Base-by-base conservation (phyloP, 2,888 invertebrate species). In the Antitype chi region DNA sequence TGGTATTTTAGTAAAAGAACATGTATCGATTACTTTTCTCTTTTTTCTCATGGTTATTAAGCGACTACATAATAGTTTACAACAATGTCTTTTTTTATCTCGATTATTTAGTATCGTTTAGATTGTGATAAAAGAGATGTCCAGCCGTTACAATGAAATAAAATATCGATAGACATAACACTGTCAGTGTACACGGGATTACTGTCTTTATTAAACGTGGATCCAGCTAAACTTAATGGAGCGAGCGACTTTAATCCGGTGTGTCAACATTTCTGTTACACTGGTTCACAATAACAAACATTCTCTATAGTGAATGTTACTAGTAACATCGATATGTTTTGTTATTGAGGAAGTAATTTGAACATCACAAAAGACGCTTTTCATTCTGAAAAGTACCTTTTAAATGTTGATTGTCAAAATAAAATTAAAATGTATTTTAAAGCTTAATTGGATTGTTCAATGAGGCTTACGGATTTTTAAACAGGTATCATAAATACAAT, bases 371-470 rank as follows among this genome's bases (percentile, higher is more conserved):
- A 87, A 88, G 81, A 67, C 52, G 60, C 59, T 49, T 83, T 88
- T 85, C 70, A 68, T 75, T 64, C 23, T 55, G 43, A 62, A 87
- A 78, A 82, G 81, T 83, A 80, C 72, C 74, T 84, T 88, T 87
- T 80, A 86, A 80, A 67, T 80, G 85, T 87, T 81, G 80, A 87
- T 74, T 70, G 69, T 72, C 49, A 78, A 71, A 85, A 78, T 77
- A 80, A 87, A 83, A 84, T 84, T 85, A 81, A 82, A 87, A 82
- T 78, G 87, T 80, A 82, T 82, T 86, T 83, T 76, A 70, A 85
- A 78, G 74, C 80, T 86, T 90, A 88, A 93, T 94, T 90, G 87
- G 87, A 80, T 90, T 92, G 92, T 86, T 91, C 90, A 93, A 93
- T 93, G 93, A 89, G 76, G 80, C 89, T 86, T 87, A 78, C 72